phyloP scores from a whole-genome alignment of 2,113 vertebrate genomes.

The Cochlearius cochlearius region DNA sequence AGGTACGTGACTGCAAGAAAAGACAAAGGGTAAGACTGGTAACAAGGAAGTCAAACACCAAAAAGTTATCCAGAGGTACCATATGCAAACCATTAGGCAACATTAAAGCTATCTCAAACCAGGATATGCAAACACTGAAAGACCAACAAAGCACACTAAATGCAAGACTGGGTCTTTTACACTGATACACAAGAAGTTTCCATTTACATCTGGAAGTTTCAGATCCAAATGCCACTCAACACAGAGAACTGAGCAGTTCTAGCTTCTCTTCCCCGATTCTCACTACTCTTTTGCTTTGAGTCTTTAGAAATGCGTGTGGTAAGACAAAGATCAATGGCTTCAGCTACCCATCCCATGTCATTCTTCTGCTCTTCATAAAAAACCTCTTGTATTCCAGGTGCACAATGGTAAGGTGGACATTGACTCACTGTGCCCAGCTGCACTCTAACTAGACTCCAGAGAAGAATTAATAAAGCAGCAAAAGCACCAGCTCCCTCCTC shows the following conservation, averaged over 20 bases:
- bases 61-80: neutral
- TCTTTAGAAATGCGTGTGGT: neutral
- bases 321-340: neutral
- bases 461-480: neutral
- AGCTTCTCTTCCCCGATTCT: neutral
- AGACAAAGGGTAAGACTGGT: neutral
- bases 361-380: neutral
- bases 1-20: neutral
- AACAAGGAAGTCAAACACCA: neutral
- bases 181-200: neutral
- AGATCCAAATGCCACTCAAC: neutral
- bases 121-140: neutral
- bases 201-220: neutral
- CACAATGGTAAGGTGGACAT: neutral
- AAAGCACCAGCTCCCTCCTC: neutral
- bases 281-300: neutral
- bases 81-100: neutral
- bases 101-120: neutral
- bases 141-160: neutral
- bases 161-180: neutral
- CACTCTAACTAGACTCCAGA: neutral
- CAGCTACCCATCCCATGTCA: neutral
- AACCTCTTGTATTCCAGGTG: neutral
- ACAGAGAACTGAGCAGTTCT: neutral
- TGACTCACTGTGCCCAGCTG: neutral